Base-by-base conservation (phyloP, 2,888 invertebrate species). In the Agonopterix subpropinquella region DNA sequence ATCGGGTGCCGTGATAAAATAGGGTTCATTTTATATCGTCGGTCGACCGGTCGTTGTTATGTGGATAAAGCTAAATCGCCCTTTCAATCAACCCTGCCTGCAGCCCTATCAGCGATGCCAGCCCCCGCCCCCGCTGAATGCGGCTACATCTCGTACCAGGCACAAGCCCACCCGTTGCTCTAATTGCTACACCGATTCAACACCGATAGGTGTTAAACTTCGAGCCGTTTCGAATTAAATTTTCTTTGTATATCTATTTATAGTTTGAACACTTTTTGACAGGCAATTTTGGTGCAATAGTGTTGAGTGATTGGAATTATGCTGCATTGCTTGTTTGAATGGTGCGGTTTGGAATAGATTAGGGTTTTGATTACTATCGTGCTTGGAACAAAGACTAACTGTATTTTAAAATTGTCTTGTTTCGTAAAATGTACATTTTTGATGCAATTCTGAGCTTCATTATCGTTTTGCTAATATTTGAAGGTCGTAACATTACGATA, bases 241-340 rank as follows among this genome's bases (percentile, higher is more conserved):
- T 39, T 9, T n/a, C 39, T 10, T 9, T n/a, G n/a, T 4, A 39
- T 9, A 39, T 9, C n/a, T 39, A 39, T 39, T 39, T 39, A n/a
- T 39, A 39, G 39, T 9, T 39, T 39, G 39, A 39, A 39, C 39
- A 42, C 11, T 28, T 51, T 28, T 47, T 47, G 52, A 52, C 50
- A 49, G 49, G 48, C 53, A 49, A 50, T 52, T 52, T 48, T 37
- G 49, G 44, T 47, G 49, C 49, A 43, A 5, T 13, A 43, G 11
- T 42, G n/a, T 42, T 42, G 42, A 42, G n/a, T 39, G 39, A 39
- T 28, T 5, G 28, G 28, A 28, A 28, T 28, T 28, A 28, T 28
- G 39, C 39, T 28, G 28, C 28, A 28, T 9, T 39, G 10, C 10
- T 37, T 10, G 42, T 13, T 11, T 13, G 11, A 8, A 42, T 42